Conservation (phyloP, 1,140 invertebrate genomes). For the Pseudachorutes palmiensis region DNA sequence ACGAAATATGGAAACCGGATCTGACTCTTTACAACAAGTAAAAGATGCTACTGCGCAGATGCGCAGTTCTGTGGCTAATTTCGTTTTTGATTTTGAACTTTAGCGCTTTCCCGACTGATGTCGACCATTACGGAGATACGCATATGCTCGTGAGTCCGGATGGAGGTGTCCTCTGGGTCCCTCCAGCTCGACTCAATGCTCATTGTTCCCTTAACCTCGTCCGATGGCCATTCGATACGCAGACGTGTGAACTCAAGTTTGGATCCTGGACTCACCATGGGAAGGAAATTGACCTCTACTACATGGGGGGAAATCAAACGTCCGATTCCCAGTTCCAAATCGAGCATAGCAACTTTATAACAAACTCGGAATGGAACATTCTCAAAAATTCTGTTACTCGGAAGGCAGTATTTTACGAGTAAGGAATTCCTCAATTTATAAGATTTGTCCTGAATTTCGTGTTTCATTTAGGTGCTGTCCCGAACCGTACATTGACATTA, state of each 20-base stretch:
- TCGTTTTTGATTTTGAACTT: slow-evolving; percentile 1
- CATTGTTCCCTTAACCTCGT: slow-evolving; percentile 60
- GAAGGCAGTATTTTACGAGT: slow-evolving; percentile 14
- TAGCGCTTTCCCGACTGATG: slow-evolving; percentile 36
- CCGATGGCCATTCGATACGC: slow-evolving; percentile 64
- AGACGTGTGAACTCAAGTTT: slow-evolving; percentile 56
- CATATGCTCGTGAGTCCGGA: slow-evolving; percentile 50
- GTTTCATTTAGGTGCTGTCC: slow-evolving; percentile 47
- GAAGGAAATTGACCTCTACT: slow-evolving; percentile 49
- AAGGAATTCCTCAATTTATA: not conserved
- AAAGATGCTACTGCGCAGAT: too few relatives aligned
- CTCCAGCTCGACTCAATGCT: slow-evolving; percentile 56
- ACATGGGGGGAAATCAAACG: not conserved
- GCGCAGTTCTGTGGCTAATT: not conserved
- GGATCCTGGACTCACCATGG: slow-evolving; percentile 63
- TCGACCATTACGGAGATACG: slow-evolving; percentile 54
- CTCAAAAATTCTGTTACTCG: slow-evolving; percentile 12
- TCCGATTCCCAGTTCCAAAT: not conserved
- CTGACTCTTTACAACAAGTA: slow-evolving; percentile 35
- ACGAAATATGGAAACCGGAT: slow-evolving; percentile 39
- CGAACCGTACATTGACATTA: slow-evolving; percentile 51
- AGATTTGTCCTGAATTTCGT: slow-evolving; percentile 32
- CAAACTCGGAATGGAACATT: slow-evolving; percentile 29
- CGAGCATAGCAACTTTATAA: slow-evolving; percentile 8
- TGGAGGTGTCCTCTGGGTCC: slow-evolving; percentile 59